These are phyloP conservation scores for Drosophila villosipedis DNA, from an alignment of 2,888 invertebrate species.

Conservation along the genomic window DNA sequence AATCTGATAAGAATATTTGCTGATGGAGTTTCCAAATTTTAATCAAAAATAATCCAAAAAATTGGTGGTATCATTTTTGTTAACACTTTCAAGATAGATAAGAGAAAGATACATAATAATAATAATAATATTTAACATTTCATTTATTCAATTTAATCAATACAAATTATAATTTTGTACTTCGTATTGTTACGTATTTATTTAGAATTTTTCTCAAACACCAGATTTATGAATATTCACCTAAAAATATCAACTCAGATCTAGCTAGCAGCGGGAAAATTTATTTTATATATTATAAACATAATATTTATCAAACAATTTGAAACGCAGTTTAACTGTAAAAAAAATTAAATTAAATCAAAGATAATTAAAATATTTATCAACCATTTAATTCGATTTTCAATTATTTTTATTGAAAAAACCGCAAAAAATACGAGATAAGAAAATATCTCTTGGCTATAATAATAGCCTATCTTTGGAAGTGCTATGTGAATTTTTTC, in stretches of 20 bases:
- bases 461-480: neutral
- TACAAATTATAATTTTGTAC: neutral
- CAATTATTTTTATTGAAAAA: neutral
- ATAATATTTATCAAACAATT: neutral
- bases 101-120: neutral
- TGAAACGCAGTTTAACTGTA: neutral
- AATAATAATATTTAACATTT: neutral
- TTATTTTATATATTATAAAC: neutral
- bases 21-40: neutral
- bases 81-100: neutral
- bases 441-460: neutral
- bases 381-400: neutral
- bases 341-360: neutral
- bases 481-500: neutral
- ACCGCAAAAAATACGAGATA: neutral
- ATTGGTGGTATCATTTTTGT: neutral
- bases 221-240: neutral
- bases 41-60: slow-evolving; percentile 2
- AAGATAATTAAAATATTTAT: neutral
- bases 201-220: neutral
- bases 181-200: neutral
- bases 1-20: slow-evolving; percentile 2
- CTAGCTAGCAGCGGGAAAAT: neutral
- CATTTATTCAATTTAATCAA: neutral
- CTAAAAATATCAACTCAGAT: neutral